Evolutionary conservation across 2,113 vertebrate genomes (phyloP).

Genomic region (Oostethus manadensis): DNA sequence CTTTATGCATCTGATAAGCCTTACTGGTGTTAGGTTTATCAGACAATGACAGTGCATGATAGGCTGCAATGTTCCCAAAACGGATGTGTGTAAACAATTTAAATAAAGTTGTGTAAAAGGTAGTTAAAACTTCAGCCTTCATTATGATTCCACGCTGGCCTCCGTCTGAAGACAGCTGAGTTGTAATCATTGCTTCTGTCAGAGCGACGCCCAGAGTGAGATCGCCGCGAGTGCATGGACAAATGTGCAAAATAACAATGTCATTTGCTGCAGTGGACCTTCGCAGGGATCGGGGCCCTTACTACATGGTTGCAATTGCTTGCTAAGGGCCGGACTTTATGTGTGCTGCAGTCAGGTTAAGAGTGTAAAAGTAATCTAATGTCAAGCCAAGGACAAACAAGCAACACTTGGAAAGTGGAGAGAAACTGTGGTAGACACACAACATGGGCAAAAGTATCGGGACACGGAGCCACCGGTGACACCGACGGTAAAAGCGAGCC

Average conservation of each 20-base stretch:
- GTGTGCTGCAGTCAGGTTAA: too few relatives aligned
- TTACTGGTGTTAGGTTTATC: too few relatives aligned
- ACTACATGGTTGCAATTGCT: neutral
- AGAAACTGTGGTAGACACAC: too few relatives aligned
- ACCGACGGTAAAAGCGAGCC: too few relatives aligned
- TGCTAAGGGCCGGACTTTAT: too few relatives aligned
- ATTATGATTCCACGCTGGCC: conserved; percentile 66
- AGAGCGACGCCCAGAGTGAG: conserved; percentile 63
- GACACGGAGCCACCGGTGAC: too few relatives aligned
- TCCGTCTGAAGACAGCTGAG: conserved; percentile 55
- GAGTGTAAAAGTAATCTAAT: too few relatives aligned
- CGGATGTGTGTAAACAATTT: too few relatives aligned
- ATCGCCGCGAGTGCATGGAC: conserved; percentile 69
- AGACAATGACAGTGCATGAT: too few relatives aligned
- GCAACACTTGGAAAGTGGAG: too few relatives aligned
- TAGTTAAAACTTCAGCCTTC: conserved; percentile 60
- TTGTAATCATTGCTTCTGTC: conserved; percentile 71
- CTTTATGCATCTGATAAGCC: neutral
- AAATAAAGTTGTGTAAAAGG: conserved; percentile 4
- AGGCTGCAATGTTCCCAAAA: neutral
- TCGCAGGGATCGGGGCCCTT: conserved; percentile 29
- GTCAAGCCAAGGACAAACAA: too few relatives aligned
- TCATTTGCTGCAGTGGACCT: conserved; percentile 58
- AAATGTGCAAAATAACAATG: conserved; percentile 74
- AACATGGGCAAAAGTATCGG: too few relatives aligned